Conservation (phyloP, 2,888 invertebrate species). For the Girardia tigrina region DNA sequence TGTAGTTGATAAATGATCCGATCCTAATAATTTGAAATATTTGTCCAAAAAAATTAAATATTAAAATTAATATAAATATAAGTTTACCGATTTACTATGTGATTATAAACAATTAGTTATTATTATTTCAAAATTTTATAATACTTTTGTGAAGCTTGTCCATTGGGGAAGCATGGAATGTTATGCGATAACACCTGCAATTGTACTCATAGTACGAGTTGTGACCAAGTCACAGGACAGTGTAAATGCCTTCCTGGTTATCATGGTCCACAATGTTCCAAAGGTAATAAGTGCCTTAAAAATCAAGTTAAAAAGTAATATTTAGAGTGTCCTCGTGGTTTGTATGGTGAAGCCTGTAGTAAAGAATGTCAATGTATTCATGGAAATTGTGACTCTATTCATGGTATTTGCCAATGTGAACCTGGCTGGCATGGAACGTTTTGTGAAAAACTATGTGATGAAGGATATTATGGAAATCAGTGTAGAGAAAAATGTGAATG, state of each 20-base stretch:
- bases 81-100: too few species aligned
- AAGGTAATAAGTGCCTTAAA: background rate
- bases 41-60: too few species aligned
- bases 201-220: constrained; percentile 2
- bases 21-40: too few species aligned
- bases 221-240: background rate
- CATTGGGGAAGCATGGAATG: background rate
- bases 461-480: background rate
- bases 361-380: constrained; percentile 8
- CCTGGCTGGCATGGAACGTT: background rate
- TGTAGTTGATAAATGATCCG: too few species aligned
- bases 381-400: constrained; percentile 1
- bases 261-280: background rate
- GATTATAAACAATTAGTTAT: too few species aligned
- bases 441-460: background rate
- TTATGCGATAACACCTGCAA: background rate
- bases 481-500: background rate
- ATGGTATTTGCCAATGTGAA: background rate
- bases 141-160: background rate
- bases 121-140: too few species aligned
- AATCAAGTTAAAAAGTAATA: too few species aligned
- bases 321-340: background rate
- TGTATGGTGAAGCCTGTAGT: background rate
- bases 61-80: too few species aligned
- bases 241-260: background rate